phyloP scores from a whole-genome alignment of 2,888 invertebrate genomes.

The Eretmocerus hayati region DNA sequence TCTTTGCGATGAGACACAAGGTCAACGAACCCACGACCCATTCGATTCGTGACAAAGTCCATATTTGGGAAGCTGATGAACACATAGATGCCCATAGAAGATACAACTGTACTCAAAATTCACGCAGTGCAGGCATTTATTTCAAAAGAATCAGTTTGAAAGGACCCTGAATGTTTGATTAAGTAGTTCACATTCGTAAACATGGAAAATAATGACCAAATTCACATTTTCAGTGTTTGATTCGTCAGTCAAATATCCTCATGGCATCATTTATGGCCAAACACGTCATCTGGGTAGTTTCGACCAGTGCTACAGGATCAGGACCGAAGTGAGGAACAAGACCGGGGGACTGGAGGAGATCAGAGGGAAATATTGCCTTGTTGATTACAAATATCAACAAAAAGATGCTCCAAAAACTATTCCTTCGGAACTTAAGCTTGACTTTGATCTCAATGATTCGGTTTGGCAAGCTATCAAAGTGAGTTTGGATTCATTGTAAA shows the following conservation, averaged over 20 bases:
- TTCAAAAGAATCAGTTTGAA: no score
- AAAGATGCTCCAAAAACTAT: slow-evolving; percentile 14
- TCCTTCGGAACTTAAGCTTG: slow-evolving; percentile 19
- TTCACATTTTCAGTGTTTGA: slow-evolving; percentile 37
- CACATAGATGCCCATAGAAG: no score
- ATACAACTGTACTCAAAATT: no score
- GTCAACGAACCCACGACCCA: no score
- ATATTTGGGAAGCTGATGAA: no score
- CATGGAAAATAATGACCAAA: no score
- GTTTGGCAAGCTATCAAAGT: slow-evolving; percentile 34
- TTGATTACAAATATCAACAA: slow-evolving; percentile 30
- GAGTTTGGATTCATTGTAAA: no score
- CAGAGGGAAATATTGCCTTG: slow-evolving; percentile 32
- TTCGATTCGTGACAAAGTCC: no score
- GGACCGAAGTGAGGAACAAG: slow-evolving; percentile 23
- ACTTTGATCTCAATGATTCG: slow-evolving; percentile 32
- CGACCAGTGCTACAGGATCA: slow-evolving; percentile 34
- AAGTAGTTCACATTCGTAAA: no score
- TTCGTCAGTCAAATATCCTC: slow-evolving; percentile 34
- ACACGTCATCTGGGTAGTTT: slow-evolving; percentile 37
- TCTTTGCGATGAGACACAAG: no score
- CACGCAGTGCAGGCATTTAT: no score
- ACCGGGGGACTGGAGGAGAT: slow-evolving; percentile 24
- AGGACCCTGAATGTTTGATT: no score
- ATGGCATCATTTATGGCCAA: slow-evolving; percentile 34